phyloP scores from a whole-genome alignment of 2,113 vertebrate genomes.

The Choloepus hoffmanni region DNA sequence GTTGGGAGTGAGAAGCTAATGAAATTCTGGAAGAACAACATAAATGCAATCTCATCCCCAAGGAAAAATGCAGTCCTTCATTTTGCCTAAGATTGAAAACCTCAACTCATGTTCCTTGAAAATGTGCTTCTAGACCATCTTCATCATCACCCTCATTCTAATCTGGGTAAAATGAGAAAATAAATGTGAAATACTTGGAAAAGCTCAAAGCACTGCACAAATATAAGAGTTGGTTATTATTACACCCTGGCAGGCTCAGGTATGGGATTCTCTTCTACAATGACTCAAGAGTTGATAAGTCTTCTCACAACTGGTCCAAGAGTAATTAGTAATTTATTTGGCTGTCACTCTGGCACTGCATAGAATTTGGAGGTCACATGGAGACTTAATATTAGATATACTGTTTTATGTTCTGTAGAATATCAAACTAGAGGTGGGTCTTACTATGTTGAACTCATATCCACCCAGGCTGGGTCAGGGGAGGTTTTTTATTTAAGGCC shows the following conservation, averaged over 20 bases:
- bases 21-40: conserved; percentile 75
- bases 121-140: conserved; percentile 63
- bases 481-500: conserved; percentile 41
- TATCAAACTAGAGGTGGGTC: neutral
- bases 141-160: conserved; percentile 59
- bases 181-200: conserved; percentile 61
- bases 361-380: neutral
- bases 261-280: neutral
- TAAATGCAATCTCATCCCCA: conserved; percentile 62
- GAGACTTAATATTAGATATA: conserved; percentile 37
- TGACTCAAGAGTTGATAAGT: neutral
- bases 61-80: conserved; percentile 62
- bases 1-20: conserved; percentile 74
- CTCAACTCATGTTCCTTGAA: conserved; percentile 55
- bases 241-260: neutral
- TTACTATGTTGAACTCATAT: neutral
- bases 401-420: neutral
- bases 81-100: conserved; percentile 71
- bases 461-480: neutral
- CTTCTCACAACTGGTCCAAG: conserved; percentile 3
- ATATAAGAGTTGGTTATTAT: neutral
- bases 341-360: neutral
- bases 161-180: conserved; percentile 66
- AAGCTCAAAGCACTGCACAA: conserved; percentile 42
- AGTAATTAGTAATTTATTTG: conserved; percentile 13